These are phyloP conservation scores for Xerus inauris DNA, from an alignment of 2,113 vertebrate species.

Conservation along the genomic window DNA sequence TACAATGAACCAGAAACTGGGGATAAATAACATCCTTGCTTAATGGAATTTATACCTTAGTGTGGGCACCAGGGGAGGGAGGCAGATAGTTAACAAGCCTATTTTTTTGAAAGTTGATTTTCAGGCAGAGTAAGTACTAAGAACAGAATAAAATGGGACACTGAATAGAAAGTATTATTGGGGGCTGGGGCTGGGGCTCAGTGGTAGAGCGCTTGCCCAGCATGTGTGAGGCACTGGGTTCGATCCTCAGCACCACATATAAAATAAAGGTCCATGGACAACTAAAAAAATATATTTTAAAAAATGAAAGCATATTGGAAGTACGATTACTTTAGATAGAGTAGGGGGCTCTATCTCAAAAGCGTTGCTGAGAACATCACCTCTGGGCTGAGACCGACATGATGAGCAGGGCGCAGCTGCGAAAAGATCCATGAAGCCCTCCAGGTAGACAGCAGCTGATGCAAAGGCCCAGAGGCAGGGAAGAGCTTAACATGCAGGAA, in stretches of 20 bases:
- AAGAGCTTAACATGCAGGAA: background rate
- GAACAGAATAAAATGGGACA: background rate
- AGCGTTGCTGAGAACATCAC: background rate
- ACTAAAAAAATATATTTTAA: no score
- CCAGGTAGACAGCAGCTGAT: background rate
- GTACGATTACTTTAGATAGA: background rate
- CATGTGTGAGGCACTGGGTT: no score
- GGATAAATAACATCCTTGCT: background rate
- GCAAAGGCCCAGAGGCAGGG: background rate
- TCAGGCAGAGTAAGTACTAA: background rate
- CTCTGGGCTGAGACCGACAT: background rate
- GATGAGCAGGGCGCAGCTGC: background rate
- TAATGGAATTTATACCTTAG: background rate
- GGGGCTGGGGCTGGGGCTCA: no score
- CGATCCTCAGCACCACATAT: no score
- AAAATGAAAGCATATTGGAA: background rate
- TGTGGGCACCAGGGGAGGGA: background rate
- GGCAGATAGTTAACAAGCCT: background rate
- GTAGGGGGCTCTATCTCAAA: background rate
- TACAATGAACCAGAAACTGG: background rate
- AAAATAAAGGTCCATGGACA: no score
- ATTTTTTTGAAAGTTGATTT: slow-evolving; percentile 24
- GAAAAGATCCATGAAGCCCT: background rate
- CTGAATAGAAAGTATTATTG: background rate
- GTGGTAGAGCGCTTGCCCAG: no score